A percentile compares a stretch with the other conserved stretches of the same genome.
phyloP scores from a whole-genome alignment of 2,797 vertebrate genomes.

The Cuniculus paca region DNA sequence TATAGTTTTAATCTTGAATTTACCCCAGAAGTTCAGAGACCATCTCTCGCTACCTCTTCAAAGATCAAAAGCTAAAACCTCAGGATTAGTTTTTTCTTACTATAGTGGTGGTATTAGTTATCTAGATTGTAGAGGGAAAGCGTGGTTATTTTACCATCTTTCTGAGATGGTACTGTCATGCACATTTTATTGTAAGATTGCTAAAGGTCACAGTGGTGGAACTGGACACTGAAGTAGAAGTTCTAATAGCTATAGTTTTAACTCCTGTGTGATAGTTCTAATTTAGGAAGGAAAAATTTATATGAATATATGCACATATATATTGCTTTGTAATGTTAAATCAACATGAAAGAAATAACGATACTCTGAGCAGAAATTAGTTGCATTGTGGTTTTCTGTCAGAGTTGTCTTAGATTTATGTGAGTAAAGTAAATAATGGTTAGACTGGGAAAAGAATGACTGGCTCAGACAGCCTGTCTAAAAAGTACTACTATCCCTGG shows the following conservation, averaged over 20 bases:
- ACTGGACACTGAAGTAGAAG: background rate
- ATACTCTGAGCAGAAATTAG: background rate
- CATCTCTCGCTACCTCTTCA: background rate
- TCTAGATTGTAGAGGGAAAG: conserved; percentile 10
- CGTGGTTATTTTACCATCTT: background rate
- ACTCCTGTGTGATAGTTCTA: background rate
- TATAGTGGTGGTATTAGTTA: background rate
- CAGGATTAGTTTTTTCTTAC: background rate
- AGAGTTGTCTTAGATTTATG: background rate
- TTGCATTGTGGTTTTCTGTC: background rate
- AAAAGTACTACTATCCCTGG: background rate
- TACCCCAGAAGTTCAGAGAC: background rate
- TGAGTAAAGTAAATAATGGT: background rate
- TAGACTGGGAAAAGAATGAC: background rate
- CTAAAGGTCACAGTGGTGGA: background rate
- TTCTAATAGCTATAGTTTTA: background rate
- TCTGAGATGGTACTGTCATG: background rate
- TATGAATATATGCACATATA: background rate
- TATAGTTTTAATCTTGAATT: background rate
- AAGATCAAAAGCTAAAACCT: conserved; percentile 5
- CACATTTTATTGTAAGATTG: background rate
- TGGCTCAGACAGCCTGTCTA: background rate
- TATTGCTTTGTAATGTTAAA: background rate
- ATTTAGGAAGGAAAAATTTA: background rate
- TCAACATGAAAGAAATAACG: background rate